Percentiles rank a stretch among this genome's conserved stretches.
These are phyloP conservation scores for Premnoplex brunnescens DNA, from an alignment of 2,797 vertebrate species.

Conservation along the genomic window DNA sequence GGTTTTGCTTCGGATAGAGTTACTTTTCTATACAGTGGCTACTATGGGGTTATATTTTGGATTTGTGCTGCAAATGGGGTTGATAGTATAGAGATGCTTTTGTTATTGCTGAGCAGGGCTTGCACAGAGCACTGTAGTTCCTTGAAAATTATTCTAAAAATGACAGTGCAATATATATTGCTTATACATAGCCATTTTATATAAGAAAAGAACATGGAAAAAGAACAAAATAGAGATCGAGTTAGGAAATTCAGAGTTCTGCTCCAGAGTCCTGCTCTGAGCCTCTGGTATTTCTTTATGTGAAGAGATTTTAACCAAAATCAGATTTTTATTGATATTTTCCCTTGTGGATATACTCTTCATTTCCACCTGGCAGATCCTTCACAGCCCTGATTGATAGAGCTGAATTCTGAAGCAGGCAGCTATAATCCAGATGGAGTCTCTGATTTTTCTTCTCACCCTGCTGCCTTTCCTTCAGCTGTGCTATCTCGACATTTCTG, in stretches of 20 bases:
- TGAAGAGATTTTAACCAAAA: slow-evolving; percentile 21
- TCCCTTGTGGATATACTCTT: background rate
- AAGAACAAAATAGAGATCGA: background rate
- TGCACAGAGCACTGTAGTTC: background rate
- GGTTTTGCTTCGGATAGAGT: background rate
- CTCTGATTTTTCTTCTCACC: background rate
- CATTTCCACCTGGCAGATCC: background rate
- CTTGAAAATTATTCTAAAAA: background rate
- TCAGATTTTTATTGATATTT: background rate
- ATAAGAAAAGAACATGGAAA: background rate
- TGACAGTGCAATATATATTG: background rate
- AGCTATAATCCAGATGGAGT: background rate
- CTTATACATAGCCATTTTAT: background rate
- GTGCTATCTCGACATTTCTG: background rate
- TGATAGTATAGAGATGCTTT: background rate
- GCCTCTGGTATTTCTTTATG: background rate
- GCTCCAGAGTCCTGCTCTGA: background rate
- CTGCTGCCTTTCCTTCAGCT: background rate
- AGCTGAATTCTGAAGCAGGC: background rate
- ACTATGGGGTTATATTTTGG: background rate
- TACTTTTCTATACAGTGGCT: background rate
- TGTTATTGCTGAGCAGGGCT: background rate
- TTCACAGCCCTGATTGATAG: background rate
- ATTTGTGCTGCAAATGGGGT: background rate
- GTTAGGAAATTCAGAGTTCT: background rate